Evolutionary conservation across 1,140 invertebrate genomes (phyloP).

Genomic region (Bacillus rossius): DNA sequence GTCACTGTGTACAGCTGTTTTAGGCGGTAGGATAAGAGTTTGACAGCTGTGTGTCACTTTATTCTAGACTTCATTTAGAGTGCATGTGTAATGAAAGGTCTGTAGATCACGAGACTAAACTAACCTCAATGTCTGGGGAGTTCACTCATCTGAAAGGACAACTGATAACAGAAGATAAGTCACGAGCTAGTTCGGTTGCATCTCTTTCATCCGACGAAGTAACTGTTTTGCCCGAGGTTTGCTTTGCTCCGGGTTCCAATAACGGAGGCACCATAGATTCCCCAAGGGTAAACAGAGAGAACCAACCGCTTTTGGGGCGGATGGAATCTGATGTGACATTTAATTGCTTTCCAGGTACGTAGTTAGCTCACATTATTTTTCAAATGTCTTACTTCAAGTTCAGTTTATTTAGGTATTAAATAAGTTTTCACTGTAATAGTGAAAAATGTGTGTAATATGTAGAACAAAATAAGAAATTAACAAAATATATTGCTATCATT

Average conservation of each 20-base stretch:
- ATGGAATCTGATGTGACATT: slow-evolving; percentile 69
- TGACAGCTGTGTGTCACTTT: background rate
- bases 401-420: background rate
- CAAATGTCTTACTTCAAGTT: background rate
- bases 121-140: slow-evolving; percentile 32
- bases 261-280: slow-evolving; percentile 57
- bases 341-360: slow-evolving; percentile 76
- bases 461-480: background rate
- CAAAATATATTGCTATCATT: background rate
- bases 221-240: slow-evolving; percentile 59
- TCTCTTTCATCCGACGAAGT: slow-evolving; percentile 48
- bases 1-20: background rate
- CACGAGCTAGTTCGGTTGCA: slow-evolving; percentile 20
- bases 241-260: slow-evolving; percentile 34
- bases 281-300: slow-evolving; percentile 72
- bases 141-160: slow-evolving; percentile 28
- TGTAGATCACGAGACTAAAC: background rate
- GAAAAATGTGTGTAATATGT: background rate
- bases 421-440: background rate
- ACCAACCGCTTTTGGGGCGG: slow-evolving; percentile 78
- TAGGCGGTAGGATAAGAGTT: no score
- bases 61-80: background rate
- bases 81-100: background rate
- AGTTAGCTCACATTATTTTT: background rate
- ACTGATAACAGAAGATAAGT: slow-evolving; percentile 23